Percentiles rank a stretch among this genome's conserved stretches.
These are phyloP conservation scores for Ptilonorhynchus violaceus DNA, from an alignment of 2,113 vertebrate species.

Conservation along the genomic window DNA sequence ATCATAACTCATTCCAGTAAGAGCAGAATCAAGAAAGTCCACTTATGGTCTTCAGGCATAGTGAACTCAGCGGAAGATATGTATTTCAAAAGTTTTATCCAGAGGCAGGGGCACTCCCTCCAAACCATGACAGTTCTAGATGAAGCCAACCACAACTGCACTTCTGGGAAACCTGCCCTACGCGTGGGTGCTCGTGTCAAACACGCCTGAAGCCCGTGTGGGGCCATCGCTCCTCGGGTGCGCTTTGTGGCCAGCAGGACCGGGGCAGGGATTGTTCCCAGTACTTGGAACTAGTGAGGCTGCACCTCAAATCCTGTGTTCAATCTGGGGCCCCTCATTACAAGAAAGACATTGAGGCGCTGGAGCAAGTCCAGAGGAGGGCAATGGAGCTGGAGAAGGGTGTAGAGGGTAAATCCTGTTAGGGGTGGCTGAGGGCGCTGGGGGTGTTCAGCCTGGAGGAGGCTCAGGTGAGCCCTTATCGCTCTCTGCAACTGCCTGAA, in stretches of 20 bases:
- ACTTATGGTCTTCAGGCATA: rapidly evolving
- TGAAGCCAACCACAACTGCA: neutral
- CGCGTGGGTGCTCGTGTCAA: rapidly evolving
- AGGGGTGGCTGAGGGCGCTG: neutral
- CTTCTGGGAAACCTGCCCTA: neutral
- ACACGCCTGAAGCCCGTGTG: rapidly evolving
- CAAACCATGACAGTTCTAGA: neutral
- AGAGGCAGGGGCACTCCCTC: neutral
- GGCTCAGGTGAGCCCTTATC: rapidly evolving
- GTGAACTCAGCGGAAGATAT: rapidly evolving
- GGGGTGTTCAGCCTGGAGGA: neutral
- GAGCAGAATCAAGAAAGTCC: neutral
- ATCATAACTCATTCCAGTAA: neutral
- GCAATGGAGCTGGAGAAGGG: rapidly evolving
- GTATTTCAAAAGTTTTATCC: neutral
- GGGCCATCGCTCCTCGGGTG: rapidly evolving
- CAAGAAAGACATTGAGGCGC: neutral
- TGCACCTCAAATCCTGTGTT: neutral
- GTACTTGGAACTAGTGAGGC: neutral
- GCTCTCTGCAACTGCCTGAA: neutral
- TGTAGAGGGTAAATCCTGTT: neutral
- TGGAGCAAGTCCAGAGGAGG: neutral
- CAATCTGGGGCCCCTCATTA: rapidly evolving
- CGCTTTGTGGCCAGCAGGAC: neutral
- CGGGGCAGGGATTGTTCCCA: rapidly evolving